Conservation (phyloP, 2,888 invertebrate species). For the Polydrusus pterygomalis region DNA sequence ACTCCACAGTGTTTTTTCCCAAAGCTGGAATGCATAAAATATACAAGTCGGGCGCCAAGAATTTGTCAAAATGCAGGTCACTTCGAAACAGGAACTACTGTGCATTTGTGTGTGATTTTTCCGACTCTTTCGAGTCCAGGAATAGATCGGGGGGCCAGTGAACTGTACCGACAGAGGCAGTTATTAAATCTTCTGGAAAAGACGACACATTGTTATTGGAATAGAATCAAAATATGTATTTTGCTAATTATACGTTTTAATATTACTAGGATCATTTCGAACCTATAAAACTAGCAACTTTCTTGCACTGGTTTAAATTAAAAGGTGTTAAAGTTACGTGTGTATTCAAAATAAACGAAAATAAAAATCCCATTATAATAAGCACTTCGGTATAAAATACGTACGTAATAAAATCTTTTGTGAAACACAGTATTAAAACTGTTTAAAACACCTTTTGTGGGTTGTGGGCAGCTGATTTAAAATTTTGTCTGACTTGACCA, state of each 20-base stretch:
- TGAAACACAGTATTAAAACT: constrained; percentile 6
- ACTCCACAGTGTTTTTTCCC: constrained; percentile 11
- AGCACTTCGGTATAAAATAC: too few relatives aligned
- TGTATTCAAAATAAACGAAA: too few relatives aligned
- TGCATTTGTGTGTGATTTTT: constrained; percentile 44
- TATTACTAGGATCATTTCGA: background rate
- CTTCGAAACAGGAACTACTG: constrained; percentile 44
- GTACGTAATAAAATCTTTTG: constrained; percentile 18
- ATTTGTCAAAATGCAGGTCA: constrained; percentile 54
- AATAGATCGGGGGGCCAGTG: constrained; percentile 41
- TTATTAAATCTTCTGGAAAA: constrained; percentile 8
- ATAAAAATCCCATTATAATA: too few relatives aligned
- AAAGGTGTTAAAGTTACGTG: too few relatives aligned
- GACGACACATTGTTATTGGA: constrained; percentile 6
- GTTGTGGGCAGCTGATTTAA: constrained; percentile 26
- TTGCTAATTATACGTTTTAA: background rate
- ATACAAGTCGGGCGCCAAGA: constrained; percentile 48
- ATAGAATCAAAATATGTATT: background rate
- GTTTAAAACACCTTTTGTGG: constrained; percentile 13
- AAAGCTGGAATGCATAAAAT: constrained; percentile 48
- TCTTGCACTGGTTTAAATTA: too few relatives aligned
- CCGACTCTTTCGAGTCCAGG: constrained; percentile 50
- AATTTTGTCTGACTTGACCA: constrained; percentile 19
- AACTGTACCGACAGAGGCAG: constrained; percentile 7
- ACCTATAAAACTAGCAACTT: too few relatives aligned